Evolutionary conservation across 1,140 invertebrate species (phyloP).

Genomic region (Achatina immaculata): DNA sequence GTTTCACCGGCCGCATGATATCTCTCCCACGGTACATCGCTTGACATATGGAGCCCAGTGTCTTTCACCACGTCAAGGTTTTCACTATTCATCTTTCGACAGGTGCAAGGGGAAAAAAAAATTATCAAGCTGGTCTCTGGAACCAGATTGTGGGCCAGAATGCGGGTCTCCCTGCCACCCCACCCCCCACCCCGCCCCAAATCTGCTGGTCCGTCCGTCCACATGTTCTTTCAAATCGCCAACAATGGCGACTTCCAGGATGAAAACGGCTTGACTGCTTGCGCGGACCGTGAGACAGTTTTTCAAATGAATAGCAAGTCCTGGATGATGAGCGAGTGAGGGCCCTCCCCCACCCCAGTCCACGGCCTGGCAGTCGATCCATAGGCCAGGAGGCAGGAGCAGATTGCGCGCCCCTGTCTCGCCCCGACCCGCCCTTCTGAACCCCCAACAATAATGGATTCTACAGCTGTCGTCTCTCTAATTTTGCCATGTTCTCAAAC

Average conservation of each 20-base stretch:
- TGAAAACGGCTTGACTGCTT: not conserved
- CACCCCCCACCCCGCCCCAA: too few species aligned
- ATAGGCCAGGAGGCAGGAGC: not conserved
- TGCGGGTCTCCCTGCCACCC: not conserved
- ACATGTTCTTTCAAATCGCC: not conserved
- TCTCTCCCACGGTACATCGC: too few species aligned
- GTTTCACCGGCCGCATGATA: too few species aligned
- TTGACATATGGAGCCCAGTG: too few species aligned
- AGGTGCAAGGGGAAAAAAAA: not conserved
- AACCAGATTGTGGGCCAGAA: not conserved
- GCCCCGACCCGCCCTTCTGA: not conserved
- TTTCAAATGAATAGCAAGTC: not conserved
- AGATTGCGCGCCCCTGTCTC: conserved; percentile 1
- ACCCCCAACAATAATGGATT: not conserved
- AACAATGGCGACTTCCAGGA: not conserved
- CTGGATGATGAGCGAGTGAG: not conserved
- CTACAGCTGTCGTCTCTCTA: not conserved
- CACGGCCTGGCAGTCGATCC: not conserved
- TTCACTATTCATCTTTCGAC: not conserved
- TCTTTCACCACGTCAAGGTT: too few species aligned
- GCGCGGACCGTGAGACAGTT: not conserved
- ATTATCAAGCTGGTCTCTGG: not conserved
- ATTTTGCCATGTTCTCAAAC: not conserved
- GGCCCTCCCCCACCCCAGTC: not conserved
- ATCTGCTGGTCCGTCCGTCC: not conserved